Conservation (phyloP, 2,888 invertebrate species). For the Rutpela maculata region DNA sequence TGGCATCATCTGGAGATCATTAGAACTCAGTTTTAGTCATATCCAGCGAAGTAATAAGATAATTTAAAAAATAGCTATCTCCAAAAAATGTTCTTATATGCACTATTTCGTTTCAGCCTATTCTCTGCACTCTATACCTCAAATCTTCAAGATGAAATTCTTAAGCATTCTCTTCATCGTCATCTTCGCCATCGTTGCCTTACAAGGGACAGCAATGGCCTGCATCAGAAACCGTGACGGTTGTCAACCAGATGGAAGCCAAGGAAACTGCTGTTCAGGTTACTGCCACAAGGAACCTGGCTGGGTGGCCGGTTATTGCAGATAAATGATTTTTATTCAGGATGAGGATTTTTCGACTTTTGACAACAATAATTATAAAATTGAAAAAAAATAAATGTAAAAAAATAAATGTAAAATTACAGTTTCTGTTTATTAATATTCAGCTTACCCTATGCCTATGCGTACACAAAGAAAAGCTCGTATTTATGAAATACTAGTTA, state of each 20-base stretch:
- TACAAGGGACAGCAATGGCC: not conserved
- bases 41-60: too few species aligned
- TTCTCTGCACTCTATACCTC: not conserved
- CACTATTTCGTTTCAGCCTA: not conserved
- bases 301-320: not conserved
- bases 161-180: not conserved
- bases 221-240: not conserved
- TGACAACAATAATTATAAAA: too few species aligned
- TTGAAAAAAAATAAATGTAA: too few species aligned
- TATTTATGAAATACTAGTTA: too few species aligned
- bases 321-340: not conserved
- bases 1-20: too few species aligned
- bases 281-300: conserved; percentile 10
- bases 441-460: too few species aligned
- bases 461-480: too few species aligned
- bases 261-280: conserved; percentile 15
- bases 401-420: too few species aligned
- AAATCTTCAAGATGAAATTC: not conserved
- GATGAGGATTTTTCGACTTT: too few species aligned
- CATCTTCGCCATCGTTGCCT: not conserved
- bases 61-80: too few species aligned
- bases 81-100: not conserved
- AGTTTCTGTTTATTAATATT: too few species aligned
- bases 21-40: too few species aligned
- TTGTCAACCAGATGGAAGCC: conserved; percentile 17